Percentiles rank a stretch among this genome's conserved stretches.
phyloP scores from a whole-genome alignment of 2,797 vertebrate species.

The Nyctibius grandis region DNA sequence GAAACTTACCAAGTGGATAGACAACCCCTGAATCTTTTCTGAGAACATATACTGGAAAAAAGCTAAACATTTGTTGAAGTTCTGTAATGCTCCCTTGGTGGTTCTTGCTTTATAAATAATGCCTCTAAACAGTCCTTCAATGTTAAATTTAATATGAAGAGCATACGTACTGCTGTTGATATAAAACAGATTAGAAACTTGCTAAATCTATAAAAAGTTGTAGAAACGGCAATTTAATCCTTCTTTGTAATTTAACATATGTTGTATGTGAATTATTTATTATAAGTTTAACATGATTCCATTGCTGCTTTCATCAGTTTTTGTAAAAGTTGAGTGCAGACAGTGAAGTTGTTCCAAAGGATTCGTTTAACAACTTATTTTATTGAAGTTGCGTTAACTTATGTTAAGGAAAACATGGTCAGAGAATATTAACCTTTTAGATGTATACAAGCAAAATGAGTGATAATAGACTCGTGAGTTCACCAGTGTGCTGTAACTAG shows the following conservation, averaged over 20 bases:
- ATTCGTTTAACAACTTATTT: slow-evolving; percentile 41
- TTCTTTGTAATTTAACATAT: slow-evolving; percentile 70
- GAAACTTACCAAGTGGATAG: slow-evolving; percentile 47
- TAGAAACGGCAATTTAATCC: slow-evolving; percentile 67
- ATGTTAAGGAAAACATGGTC: slow-evolving; percentile 21
- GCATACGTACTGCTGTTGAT: slow-evolving; percentile 64
- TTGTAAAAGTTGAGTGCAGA: slow-evolving; percentile 56
- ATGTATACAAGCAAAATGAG: neutral
- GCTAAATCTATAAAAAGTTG: slow-evolving; percentile 65
- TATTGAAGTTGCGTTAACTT: slow-evolving; percentile 55
- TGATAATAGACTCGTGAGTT: slow-evolving; percentile 35
- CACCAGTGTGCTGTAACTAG: slow-evolving; percentile 14
- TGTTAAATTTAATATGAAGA: slow-evolving; percentile 72
- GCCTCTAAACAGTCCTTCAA: slow-evolving; percentile 72
- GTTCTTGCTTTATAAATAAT: slow-evolving; percentile 76
- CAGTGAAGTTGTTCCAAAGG: slow-evolving; percentile 60
- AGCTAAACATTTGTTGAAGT: slow-evolving; percentile 73
- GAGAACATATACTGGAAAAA: slow-evolving; percentile 71
- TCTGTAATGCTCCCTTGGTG: slow-evolving; percentile 74
- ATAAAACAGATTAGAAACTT: slow-evolving; percentile 66
- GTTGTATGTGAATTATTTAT: slow-evolving; percentile 78
- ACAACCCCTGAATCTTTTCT: slow-evolving; percentile 56
- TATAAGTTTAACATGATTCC: slow-evolving; percentile 69
- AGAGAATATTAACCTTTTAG: slow-evolving; percentile 25
- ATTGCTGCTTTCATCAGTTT: slow-evolving; percentile 69